Conservation (phyloP, 1,140 invertebrate genomes). For the Hycleus phaleratus region DNA sequence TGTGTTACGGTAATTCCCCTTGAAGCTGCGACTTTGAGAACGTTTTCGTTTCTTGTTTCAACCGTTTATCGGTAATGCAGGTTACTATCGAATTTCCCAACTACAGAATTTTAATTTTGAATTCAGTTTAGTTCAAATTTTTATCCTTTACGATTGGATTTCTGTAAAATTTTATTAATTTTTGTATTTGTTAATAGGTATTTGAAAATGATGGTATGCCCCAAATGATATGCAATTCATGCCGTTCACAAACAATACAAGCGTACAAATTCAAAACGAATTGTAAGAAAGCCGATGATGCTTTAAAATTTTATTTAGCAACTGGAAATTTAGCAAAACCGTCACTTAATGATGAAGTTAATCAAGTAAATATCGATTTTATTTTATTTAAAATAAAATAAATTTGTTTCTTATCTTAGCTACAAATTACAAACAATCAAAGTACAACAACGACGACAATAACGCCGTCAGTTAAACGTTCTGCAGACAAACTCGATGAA, state of each 20-base stretch:
- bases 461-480: too few species aligned
- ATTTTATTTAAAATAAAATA: neutral
- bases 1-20: too few species aligned
- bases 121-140: too few species aligned
- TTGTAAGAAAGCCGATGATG: conserved; percentile 63
- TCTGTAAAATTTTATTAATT: neutral
- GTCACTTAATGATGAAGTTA: neutral
- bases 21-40: too few species aligned
- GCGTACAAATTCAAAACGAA: conserved; percentile 66
- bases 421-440: neutral
- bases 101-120: too few species aligned
- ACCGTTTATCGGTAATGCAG: too few species aligned
- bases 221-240: conserved; percentile 57
- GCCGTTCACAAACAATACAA: conserved; percentile 56
- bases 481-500: too few species aligned
- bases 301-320: conserved; percentile 55
- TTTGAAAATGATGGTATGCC: conserved; percentile 67
- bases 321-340: conserved; percentile 54
- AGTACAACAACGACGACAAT: too few species aligned
- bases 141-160: neutral
- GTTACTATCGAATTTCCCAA: too few species aligned
- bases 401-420: neutral
- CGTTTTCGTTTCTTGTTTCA: too few species aligned
- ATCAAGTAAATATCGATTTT: neutral
- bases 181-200: conserved; percentile 45